Base-by-base conservation (phyloP, 2,113 vertebrate species). In the Caloenas nicobarica region DNA sequence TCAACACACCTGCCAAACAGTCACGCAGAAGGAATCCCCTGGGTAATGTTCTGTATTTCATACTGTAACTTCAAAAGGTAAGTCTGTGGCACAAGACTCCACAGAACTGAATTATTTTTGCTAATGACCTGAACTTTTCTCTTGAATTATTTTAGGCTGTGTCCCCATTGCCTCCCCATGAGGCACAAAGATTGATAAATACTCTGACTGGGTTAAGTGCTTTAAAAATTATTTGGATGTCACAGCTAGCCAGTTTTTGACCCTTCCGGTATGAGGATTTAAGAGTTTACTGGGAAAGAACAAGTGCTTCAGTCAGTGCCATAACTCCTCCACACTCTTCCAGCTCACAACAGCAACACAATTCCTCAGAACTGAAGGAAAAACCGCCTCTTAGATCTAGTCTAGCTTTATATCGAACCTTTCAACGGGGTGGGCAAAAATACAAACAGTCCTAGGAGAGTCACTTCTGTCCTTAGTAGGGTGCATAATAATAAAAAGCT, bases 211-310 rank as follows among this genome's bases (percentile, higher is more conserved):
- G 78, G 91, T 91, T 95, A 93, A 89, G 69, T 34, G 57, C 61
- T 91, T 91, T 72, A 80, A 95, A 90, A 91, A 92, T 87, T 92
- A 94, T 81, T 92, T 70, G 79, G 70, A 82, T 94, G 88, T 94
- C 73, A 95, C 57, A 93, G 81, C 44, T 65, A 73, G 83, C 42
- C 77, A 92, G 96, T 69, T 96, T 94, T 91, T 89, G 86, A 97
- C 88, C 61, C 86, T 93, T 85, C 66, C 81, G 53, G 18, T 87
- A 92, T 57, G 40, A 77, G 72, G 83, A 94, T 93, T 95, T 94
- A 94, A 91, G 91, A 84, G 81, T 2, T 93, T 85, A 81, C 54
- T 48, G 77, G 50, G 81, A 87, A 95, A 71, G 82, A 96, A 93
- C 91, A 95, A 93, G 81, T 58, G 58, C 31, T 93, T 54, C 73